Base-by-base conservation (phyloP, 1,140 invertebrate species). In the Drosophila repletoides region DNA sequence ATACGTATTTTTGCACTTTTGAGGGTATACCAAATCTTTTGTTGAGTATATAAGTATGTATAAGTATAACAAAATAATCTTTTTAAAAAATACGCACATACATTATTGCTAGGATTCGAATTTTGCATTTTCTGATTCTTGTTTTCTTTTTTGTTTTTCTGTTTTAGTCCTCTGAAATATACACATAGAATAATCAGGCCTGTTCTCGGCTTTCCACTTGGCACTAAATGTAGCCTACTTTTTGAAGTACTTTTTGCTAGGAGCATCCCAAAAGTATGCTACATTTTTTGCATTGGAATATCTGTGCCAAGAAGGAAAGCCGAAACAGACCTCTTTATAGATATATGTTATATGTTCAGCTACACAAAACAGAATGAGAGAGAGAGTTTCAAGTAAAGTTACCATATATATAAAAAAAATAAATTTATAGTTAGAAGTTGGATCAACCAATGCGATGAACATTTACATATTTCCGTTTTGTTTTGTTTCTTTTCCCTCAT, bases 1-100 rank as follows among this genome's bases (percentile, higher is more conserved):
- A 58, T 70, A 65, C 60, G 60, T 70, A 70, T 70, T 55, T 74
- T 74, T 61, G 34, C 60, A 59, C 53, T 69, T 75, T 43, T 68
- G 33, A 40, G 71, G 65, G 51, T 64, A 63, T 77, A 75, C 67
- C 75, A 67, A 77, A 74, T 55, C 52, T 64, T 41, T 66, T 60
- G 34, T 59, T 58, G 67, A 75, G 67, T 80, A 79, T 75, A 72
- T 68, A 59, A 66, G n/a, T n/a, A n/a, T n/a, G n/a, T n/a, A n/a
- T 67, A 74, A 71, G 46, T 66, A 66, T 61, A 81, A 63, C 80
- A 86, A 80, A 80, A 80, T 80, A 86, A 33, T 26, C n/a, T 75
- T 74, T 76, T 38, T 31, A 41, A 56, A 48, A 66, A 46, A 55
- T 48, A 74, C 68, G 59, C 33, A 46, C 45, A 67, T 80, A 63